Percentiles rank a stretch among this genome's conserved stretches.
phyloP scores from a whole-genome alignment of 1,140 invertebrate genomes.

The Polypedilum vanderplanki region DNA sequence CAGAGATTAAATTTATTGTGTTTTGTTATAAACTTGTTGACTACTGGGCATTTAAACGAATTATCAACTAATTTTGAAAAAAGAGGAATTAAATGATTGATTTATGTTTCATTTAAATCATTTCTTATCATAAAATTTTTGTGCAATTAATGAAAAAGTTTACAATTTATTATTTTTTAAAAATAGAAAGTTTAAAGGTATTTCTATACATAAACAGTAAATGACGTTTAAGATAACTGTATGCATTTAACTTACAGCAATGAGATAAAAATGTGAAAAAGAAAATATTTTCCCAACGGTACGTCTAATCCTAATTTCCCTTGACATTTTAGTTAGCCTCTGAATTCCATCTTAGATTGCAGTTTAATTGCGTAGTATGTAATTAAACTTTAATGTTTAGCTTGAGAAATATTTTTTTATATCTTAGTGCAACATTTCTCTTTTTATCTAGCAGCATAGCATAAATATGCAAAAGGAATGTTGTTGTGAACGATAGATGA shows the following conservation, averaged over 20 bases:
- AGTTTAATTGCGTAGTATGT: not conserved
- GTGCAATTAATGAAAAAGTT: too few species aligned
- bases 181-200: too few species aligned
- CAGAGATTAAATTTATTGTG: too few species aligned
- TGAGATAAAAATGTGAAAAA: not conserved
- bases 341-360: not conserved
- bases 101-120: too few species aligned
- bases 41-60: too few species aligned
- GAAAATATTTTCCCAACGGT: not conserved
- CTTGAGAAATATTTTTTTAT: not conserved
- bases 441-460: not conserved
- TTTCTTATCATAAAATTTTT: too few species aligned
- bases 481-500: not conserved
- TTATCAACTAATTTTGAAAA: too few species aligned
- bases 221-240: too few species aligned
- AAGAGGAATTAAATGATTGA: too few species aligned
- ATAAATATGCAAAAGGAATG: not conserved
- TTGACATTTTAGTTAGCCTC: not conserved
- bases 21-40: too few species aligned
- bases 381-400: constrained; percentile 9
- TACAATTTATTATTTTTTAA: too few species aligned
- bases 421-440: not conserved
- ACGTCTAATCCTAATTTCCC: not conserved
- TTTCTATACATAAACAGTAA: too few species aligned
- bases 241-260: not conserved